Conservation (phyloP, 2,797 vertebrate species). For the Pseudomugil gertrudae region DNA sequence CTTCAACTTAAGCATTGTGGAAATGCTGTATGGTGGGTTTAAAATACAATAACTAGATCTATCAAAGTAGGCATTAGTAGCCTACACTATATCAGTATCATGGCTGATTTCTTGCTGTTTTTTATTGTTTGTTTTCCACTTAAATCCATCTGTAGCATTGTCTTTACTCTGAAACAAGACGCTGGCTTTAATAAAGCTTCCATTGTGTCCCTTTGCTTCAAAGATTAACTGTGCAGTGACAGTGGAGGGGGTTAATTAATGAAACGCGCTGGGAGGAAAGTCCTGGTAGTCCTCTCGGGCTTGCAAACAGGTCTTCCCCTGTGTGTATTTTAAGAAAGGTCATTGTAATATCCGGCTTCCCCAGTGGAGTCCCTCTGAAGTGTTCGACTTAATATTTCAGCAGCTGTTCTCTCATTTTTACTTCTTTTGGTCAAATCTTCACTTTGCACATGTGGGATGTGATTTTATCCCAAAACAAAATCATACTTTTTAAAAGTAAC, state of each 20-base stretch:
- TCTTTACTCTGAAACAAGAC: background rate
- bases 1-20: conserved; percentile 87
- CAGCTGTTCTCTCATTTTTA: background rate
- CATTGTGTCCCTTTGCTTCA: background rate
- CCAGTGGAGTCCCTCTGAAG: background rate
- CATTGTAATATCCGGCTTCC: conserved; percentile 5
- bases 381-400: background rate
- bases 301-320: background rate
- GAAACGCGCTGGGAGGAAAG: conserved; percentile 28
- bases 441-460: background rate
- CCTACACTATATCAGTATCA: background rate
- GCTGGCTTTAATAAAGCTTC: background rate
- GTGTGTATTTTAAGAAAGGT: conserved; percentile 17
- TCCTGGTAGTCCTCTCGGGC: background rate
- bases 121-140: background rate
- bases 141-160: background rate
- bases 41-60: background rate
- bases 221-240: conserved; percentile 16
- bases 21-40: conserved; percentile 92
- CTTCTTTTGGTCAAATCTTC: background rate
- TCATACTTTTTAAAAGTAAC: background rate
- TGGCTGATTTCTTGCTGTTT: background rate
- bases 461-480: background rate
- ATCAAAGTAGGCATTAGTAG: accelerated
- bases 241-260: conserved; percentile 17